Base-by-base conservation (phyloP, 2,113 vertebrate genomes). In the Stictonetta naevosa region DNA sequence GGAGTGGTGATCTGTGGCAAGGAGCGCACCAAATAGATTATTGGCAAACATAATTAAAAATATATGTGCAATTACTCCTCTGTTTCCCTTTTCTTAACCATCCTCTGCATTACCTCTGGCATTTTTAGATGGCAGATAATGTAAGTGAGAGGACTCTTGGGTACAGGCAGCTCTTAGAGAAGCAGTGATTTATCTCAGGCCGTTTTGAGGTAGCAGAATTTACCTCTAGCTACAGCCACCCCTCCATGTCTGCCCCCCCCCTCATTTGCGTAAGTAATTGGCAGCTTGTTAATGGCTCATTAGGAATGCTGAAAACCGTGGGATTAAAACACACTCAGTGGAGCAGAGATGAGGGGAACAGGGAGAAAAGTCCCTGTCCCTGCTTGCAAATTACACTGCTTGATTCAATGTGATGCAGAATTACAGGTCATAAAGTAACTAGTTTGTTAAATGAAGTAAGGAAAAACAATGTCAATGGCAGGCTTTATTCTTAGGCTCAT, bases 21-120 rank as follows among this genome's bases (percentile, higher is more conserved):
- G 73, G 64, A 77, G 15, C 8, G 19, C 55, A 68, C n/a, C 82
- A 74, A 69, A 67, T 19, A 86, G 67, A 64, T 86, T 94, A 81
- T 93, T 95, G 92, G 92, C 93, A 90, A 93, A 96, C 92, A 91
- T 83, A 88, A 97, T 96, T 97, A 96, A 97, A 97, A 94, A 95
- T 90, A 96, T 85, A 93, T 94, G 88, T 79, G 90, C 26, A 74
- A 92, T 95, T 94, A 95, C 59, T 91, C 85, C 83, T 95, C 76
- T 89, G 85, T 92, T 97, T 94, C 29, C 58, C 74, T 80, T 59
- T 82, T 88, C 87, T 90, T 96, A 88, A 84, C 73, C 79, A 92
- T 44, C 40, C 82, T 90, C 80, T 88, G 80, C 74, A 74, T 91
- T 96, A 83, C 95, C 92, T 86, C 92, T 95, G 95, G 96, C 96